Base-by-base conservation (phyloP, 2,113 vertebrate species). In the Myxocyprinus asiaticus region DNA sequence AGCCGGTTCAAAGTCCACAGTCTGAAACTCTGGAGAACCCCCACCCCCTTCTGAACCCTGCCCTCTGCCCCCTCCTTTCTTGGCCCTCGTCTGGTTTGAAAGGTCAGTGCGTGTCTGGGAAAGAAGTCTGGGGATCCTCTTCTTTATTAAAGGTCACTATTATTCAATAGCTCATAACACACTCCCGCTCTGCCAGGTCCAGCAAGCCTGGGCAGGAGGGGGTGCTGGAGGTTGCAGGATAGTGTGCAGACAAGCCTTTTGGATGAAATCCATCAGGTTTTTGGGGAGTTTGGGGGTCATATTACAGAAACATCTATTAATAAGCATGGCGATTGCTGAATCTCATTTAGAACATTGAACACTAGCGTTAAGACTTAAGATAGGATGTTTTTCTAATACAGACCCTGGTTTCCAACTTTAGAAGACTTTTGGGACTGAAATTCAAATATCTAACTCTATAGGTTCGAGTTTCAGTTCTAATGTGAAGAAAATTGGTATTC, bases 81-180 rank as follows among this genome's bases (percentile, higher is more conserved):
- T 92, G 93, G 81, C 94, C 94, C 96, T 94, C 89, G 94, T 97
- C 95, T 96, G 94, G 94, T 93, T 95, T 94, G 94, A 97, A 98
- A 98, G 96, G 96, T 97, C 96, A 97, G 90, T 87, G 88, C 91
- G 93, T 96, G 96, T 98, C 96, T 98, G 96, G 96, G 95, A 96
- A 95, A 95, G 93, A 92, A 93, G 92, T 95, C 90, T 85, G 92
- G 94, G 95, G 95, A 95, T 96, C 94, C 94, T 92, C 94, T 94
- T 94, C 93, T 95, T 97, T 96, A 96, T 96, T 94, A 96, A 96
- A 96, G 94, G 96, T 96, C 95, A 95, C 93, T 94, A 93, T 95
- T 95, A 96, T 96, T 95, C 94, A 96, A 92, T 90, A 90, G 92
- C 93, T 96, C 93, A 94, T 93, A 94, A 92, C 92, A 93, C 90